Conservation (phyloP, 2,113 vertebrate genomes). For the Brachyhypopomus gauderio region DNA sequence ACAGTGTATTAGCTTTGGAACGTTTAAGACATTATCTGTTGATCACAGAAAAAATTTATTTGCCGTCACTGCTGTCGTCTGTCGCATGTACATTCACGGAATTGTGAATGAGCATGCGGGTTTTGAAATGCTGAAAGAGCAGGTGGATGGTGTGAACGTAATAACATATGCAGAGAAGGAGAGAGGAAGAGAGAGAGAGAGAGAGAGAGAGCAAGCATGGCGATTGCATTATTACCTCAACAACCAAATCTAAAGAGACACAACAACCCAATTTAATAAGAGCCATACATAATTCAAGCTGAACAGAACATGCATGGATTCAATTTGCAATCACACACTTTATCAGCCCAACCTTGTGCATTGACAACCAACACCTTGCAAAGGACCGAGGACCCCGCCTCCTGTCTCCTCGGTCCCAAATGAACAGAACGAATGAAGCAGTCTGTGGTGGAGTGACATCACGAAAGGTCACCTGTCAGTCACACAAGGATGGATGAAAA, state of each 20-base stretch:
- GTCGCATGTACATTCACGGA: too few species aligned
- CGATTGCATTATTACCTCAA: conserved; percentile 27
- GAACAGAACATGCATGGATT: conserved; percentile 10
- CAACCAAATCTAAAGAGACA: conserved; percentile 24
- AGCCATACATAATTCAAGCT: conserved; percentile 31
- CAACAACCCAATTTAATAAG: conserved; percentile 24
- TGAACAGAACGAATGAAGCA: conserved; percentile 48
- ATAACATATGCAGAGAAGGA: neutral
- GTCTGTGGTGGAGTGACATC: conserved; percentile 39
- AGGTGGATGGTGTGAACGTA: neutral
- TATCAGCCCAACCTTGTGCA: conserved; percentile 26
- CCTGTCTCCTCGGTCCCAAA: conserved; percentile 32
- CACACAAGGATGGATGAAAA: conserved; percentile 40
- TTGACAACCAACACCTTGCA: conserved; percentile 28
- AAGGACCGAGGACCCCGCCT: conserved; percentile 21
- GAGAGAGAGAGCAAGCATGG: conserved; percentile 21
- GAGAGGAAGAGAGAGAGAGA: conserved; percentile 4
- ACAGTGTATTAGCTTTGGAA: too few species aligned
- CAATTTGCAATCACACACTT: conserved; percentile 47
- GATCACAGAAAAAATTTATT: too few species aligned
- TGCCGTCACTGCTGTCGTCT: too few species aligned
- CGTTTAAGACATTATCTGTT: too few species aligned
- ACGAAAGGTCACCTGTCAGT: conserved; percentile 56
- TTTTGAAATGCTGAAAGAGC: neutral
- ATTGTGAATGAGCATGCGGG: too few species aligned